Percentiles rank a stretch among this genome's conserved stretches.
Evolutionary conservation across 2,797 vertebrate genomes (phyloP).

Genomic region (Morus bassanus): DNA sequence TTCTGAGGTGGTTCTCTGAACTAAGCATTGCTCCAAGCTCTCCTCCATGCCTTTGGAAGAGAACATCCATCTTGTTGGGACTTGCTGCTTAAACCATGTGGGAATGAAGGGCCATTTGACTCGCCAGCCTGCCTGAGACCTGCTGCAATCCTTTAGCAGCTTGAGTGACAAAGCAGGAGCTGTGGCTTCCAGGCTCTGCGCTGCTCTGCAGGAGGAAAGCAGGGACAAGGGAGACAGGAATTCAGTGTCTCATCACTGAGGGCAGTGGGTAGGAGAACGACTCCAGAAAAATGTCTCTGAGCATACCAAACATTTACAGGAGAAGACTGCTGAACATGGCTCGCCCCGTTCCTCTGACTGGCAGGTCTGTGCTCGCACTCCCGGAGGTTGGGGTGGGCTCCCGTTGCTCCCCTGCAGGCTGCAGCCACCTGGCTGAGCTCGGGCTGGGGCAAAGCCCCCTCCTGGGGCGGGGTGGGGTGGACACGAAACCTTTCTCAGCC

Average conservation of each 20-base stretch:
- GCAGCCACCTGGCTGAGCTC: not conserved
- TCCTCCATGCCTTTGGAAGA: conserved; percentile 21
- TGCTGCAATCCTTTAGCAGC: not conserved
- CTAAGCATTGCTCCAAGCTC: not conserved
- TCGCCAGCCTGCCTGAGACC: not conserved
- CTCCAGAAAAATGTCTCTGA: not conserved
- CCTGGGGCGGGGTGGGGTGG: not conserved
- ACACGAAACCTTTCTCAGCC: not conserved
- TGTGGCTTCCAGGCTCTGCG: not conserved
- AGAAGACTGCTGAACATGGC: not conserved
- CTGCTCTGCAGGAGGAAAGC: not conserved
- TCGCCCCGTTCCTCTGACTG: not conserved
- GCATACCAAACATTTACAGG: not conserved
- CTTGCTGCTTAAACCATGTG: not conserved
- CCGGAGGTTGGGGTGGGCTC: not conserved
- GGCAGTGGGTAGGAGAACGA: not conserved
- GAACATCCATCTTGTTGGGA: conserved; percentile 19
- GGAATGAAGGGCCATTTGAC: not conserved
- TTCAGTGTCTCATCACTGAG: not conserved
- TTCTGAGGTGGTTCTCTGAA: not conserved
- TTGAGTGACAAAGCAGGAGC: not conserved
- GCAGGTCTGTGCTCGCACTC: accelerated
- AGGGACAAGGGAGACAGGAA: not conserved
- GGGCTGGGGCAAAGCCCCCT: not conserved
- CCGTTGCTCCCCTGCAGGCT: not conserved